Evolutionary conservation across 2,888 invertebrate genomes (phyloP).

Genomic region (Meiosimyza platycephala): DNA sequence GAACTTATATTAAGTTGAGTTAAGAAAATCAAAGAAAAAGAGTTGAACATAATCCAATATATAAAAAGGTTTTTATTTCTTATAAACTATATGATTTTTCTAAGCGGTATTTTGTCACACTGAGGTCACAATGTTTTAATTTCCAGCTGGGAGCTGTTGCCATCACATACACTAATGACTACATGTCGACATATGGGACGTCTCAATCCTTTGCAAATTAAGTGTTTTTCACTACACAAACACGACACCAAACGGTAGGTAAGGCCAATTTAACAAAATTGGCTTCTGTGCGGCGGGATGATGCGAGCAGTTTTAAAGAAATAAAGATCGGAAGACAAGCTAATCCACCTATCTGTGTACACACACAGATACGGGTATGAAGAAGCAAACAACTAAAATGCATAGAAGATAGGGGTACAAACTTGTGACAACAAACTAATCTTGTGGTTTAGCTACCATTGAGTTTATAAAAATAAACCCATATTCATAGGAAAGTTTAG

Average conservation of each 20-base stretch:
- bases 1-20: no score
- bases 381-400: not conserved
- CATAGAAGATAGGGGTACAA: constrained; percentile 7
- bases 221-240: constrained; percentile 22
- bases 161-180: no score
- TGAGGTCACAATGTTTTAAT: no score
- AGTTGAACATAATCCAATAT: no score
- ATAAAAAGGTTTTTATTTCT: no score
- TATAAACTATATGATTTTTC: no score
- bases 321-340: constrained; percentile 44
- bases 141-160: no score
- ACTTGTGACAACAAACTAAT: constrained; percentile 52
- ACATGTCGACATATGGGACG: not conserved
- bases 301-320: constrained; percentile 50
- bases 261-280: constrained; percentile 59
- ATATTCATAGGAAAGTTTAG: constrained; percentile 50
- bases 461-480: constrained; percentile 60
- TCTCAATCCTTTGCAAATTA: constrained; percentile 29
- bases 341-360: constrained; percentile 29
- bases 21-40: no score
- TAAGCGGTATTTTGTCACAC: no score
- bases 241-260: constrained; percentile 52
- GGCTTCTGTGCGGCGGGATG: constrained; percentile 53
- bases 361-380: constrained; percentile 34
- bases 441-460: constrained; percentile 65